Percentiles rank a stretch among this genome's conserved stretches.
Conservation (phyloP, 2,113 vertebrate genomes). For the Conger conger region DNA sequence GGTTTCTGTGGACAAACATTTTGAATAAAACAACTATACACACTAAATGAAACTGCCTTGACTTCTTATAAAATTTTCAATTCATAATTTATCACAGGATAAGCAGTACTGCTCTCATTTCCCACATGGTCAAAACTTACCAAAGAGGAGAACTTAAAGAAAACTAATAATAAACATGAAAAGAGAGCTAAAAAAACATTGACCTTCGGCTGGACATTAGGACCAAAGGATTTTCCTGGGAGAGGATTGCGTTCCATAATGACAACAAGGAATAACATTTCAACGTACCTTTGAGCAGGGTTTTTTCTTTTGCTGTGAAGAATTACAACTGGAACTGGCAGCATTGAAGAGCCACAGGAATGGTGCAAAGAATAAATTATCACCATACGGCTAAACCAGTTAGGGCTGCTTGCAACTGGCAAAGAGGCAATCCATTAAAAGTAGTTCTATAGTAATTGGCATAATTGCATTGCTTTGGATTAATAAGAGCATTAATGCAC, state of each 20-base stretch:
- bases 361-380: too few relatives aligned
- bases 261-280: not conserved
- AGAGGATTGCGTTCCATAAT: not conserved
- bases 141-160: not conserved
- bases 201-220: not conserved
- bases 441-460: not conserved
- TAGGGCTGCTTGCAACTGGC: not conserved
- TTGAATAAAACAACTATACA: not conserved
- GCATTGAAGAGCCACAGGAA: too few relatives aligned
- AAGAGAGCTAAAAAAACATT: not conserved
- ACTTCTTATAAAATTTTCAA: not conserved
- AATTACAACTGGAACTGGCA: not conserved
- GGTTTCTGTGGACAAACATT: not conserved
- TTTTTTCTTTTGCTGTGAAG: too few relatives aligned
- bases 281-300: too few relatives aligned
- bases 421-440: not conserved
- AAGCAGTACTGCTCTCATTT: not conserved
- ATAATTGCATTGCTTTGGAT: not conserved
- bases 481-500: not conserved
- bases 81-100: not conserved
- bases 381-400: not conserved
- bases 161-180: not conserved
- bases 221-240: not conserved
- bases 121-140: not conserved
- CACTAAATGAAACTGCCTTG: not conserved